Evolutionary conservation across 2,888 invertebrate genomes (phyloP), one percentile per base, ranked within the genome.

Genomic region (Mycalesis mineus): DNA sequence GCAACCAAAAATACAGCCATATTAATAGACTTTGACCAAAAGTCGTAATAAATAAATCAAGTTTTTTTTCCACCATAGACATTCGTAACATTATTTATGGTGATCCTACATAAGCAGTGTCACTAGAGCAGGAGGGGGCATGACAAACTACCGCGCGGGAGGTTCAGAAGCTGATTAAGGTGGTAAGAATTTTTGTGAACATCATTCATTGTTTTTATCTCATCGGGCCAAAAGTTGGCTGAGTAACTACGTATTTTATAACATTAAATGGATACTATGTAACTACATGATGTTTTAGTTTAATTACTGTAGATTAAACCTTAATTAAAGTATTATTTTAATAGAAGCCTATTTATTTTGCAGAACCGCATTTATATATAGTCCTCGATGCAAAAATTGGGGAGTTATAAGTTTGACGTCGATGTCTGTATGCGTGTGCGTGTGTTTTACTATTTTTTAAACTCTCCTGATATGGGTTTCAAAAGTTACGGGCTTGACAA

Each of bases 151-250:
- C 75, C 70, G 56, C 69, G 60, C 67, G 65, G 74, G 73, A 74
- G 77, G 66, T 80, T 79, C 73, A 75, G 4, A 13, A 33, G 68
- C 81, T 81, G 82, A 83, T 82, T 81, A 81, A 77, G 73, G 64
- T 68, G 68, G 70, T 68, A 73, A 74, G 72, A 73, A 77, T 77
- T 74, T 71, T 39, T 39, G 39, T 14, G 37, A 22, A 22, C 49
- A 49, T 49, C 39, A 49, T 49, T 49, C 49, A 49, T 37, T 22
- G 49, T 49, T 49, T 49, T 49, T 49, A 37, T 49, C 28, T 39
- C 4, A 37, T 22, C 9, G 22, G 15, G 13, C 6, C 17, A 39
- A 49, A 47, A 15, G 15, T 33, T 31, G 11, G 31, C 29, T 29
- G 29, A 44, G 44, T 11, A 5, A 22, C 22, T 9, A 4, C 17